phyloP scores from a whole-genome alignment of 2,888 invertebrate species.

The Metacarcinus magister region DNA sequence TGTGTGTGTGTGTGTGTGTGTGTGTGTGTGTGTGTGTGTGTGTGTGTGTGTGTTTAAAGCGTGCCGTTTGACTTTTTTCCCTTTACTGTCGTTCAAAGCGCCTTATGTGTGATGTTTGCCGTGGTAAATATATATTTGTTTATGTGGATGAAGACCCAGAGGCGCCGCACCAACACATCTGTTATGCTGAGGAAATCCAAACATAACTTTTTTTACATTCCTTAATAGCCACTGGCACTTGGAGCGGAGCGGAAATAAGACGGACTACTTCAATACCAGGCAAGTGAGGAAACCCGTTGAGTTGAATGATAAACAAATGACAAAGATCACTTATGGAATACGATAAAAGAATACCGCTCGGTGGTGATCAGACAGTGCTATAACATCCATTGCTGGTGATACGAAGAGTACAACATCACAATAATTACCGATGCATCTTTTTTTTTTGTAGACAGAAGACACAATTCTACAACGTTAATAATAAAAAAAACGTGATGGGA shows the following conservation, averaged over 20 bases:
- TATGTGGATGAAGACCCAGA: not conserved
- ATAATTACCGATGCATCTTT: not conserved
- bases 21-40: not conserved
- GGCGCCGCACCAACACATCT: not conserved
- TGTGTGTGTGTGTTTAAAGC: not conserved
- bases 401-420: not conserved
- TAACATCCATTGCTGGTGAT: not conserved
- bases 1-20: constrained; percentile 46
- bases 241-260: not conserved
- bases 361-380: not conserved
- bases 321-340: not conserved
- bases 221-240: not conserved
- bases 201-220: constrained; percentile 9
- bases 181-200: not conserved
- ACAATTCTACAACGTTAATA: not conserved
- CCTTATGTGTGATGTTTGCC: not conserved
- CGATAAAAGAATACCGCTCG: not conserved
- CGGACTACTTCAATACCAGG: not conserved
- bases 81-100: not conserved
- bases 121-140: not conserved
- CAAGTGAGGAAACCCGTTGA: not conserved
- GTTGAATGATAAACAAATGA: not conserved
- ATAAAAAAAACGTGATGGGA: not conserved
- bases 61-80: not conserved
- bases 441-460: not conserved